Percentiles rank a stretch among this genome's conserved stretches.
phyloP scores from a whole-genome alignment of 2,888 invertebrate genomes.

The Urechis unicinctus region DNA sequence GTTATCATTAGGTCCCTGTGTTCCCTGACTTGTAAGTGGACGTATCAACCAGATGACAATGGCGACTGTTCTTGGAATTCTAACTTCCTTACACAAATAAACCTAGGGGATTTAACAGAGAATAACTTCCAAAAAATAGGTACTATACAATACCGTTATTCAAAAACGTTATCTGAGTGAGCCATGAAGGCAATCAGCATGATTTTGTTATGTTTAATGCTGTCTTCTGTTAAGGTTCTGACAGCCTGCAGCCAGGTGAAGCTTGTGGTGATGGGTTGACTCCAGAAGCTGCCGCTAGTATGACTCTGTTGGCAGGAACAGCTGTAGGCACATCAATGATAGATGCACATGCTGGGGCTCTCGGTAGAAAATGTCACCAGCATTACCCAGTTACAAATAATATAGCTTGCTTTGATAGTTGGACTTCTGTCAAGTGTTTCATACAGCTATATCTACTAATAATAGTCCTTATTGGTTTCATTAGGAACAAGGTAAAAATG shows the following conservation, averaged over 20 bases:
- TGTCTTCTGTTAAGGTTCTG: constrained; percentile 23
- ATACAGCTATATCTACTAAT: too few relatives aligned
- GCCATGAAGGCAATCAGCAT: neutral
- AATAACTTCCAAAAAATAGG: constrained; percentile 49
- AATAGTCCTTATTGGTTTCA: too few relatives aligned
- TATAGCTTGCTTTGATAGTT: too few relatives aligned
- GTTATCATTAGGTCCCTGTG: constrained; percentile 83
- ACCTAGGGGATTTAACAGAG: constrained; percentile 65
- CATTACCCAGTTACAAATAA: too few relatives aligned
- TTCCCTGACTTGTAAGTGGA: constrained; percentile 92
- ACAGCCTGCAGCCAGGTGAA: constrained; percentile 31
- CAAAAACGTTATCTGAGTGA: neutral
- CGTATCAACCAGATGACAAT: constrained; percentile 58
- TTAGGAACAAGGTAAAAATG: too few relatives aligned
- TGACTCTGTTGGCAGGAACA: constrained; percentile 67
- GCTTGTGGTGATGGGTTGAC: constrained; percentile 45
- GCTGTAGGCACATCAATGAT: constrained; percentile 84
- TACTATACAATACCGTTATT: too few relatives aligned
- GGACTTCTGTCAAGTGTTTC: too few relatives aligned
- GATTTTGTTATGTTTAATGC: neutral
- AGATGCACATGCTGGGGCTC: constrained; percentile 90
- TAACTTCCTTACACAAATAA: constrained; percentile 67
- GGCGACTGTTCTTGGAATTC: constrained; percentile 62
- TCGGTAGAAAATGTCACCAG: constrained; percentile 57
- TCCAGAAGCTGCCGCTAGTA: constrained; percentile 60